Evolutionary conservation across 2,113 vertebrate species (phyloP).

Genomic region (Hyperopisus bebe): DNA sequence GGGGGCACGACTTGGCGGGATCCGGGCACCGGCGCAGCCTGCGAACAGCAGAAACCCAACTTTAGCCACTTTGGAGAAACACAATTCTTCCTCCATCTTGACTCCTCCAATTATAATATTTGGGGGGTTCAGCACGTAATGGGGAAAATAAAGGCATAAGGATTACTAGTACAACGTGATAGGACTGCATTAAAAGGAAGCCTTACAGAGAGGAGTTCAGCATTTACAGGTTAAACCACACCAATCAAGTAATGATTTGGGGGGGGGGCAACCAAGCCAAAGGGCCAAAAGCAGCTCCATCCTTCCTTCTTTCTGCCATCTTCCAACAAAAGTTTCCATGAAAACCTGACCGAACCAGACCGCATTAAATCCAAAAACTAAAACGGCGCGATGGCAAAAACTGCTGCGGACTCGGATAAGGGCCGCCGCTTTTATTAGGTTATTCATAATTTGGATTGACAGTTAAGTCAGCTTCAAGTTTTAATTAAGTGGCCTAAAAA

Average conservation of each 20-base stretch:
- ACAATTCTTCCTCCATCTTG: neutral
- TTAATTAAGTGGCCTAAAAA: no score
- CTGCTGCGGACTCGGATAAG: neutral
- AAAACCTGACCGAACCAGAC: conserved; percentile 1
- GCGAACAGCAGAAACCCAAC: conserved; percentile 14
- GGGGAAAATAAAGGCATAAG: neutral
- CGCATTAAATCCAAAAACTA: neutral
- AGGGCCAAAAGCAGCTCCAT: conserved; percentile 42
- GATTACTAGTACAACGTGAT: neutral
- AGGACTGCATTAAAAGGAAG: neutral
- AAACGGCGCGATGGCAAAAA: neutral
- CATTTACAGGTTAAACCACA: conserved; percentile 47
- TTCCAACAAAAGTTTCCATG: conserved; percentile 21
- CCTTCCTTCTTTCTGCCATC: conserved; percentile 26
- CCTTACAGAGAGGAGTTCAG: conserved; percentile 24
- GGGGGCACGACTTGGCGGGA: conserved; percentile 74
- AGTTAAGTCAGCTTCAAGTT: neutral
- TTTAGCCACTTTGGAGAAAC: neutral
- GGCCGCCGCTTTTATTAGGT: neutral
- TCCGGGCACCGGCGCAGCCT: conserved; percentile 80
- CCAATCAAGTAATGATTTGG: conserved; percentile 35
- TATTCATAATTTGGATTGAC: neutral
- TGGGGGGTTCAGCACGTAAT: no score
- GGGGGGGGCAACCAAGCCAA: conserved; percentile 37
- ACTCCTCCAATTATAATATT: neutral